Evolutionary conservation across 2,797 vertebrate genomes (phyloP).

Genomic region (Liasis olivaceus): DNA sequence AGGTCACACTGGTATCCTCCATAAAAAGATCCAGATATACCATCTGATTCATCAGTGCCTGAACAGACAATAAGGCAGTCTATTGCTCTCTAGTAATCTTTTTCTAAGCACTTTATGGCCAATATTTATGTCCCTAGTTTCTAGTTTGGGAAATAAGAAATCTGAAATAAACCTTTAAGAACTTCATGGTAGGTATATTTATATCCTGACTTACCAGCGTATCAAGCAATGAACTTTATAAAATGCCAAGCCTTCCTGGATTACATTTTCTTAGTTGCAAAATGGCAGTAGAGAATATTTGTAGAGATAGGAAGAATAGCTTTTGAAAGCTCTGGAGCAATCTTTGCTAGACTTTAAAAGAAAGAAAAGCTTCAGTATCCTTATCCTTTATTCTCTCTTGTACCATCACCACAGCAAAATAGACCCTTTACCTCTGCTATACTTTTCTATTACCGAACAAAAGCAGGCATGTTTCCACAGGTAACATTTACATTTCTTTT

Average conservation of each 20-base stretch:
- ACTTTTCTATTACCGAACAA: conserved; percentile 24
- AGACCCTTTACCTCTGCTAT: neutral
- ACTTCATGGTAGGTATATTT: conserved; percentile 73
- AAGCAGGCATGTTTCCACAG: neutral
- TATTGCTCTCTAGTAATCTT: conserved; percentile 70
- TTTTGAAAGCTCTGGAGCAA: conserved; percentile 51
- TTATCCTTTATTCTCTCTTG: conserved; percentile 36
- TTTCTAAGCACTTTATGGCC: conserved; percentile 74
- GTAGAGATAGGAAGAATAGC: conserved; percentile 44
- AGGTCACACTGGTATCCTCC: conserved; percentile 69
- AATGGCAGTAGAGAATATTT: conserved; percentile 45
- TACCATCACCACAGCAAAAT: neutral
- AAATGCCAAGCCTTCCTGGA: conserved; percentile 63
- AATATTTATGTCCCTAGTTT: conserved; percentile 72
- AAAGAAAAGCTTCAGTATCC: conserved; percentile 28
- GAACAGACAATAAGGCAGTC: conserved; percentile 73
- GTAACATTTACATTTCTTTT: neutral
- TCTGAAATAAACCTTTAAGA: conserved; percentile 73
- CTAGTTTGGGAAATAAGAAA: conserved; percentile 72
- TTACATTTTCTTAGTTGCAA: conserved; percentile 57
- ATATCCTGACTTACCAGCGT: conserved; percentile 58
- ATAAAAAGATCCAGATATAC: conserved; percentile 59
- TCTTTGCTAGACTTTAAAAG: conserved; percentile 36
- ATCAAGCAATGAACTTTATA: conserved; percentile 69
- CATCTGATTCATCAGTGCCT: conserved; percentile 74